A percentile compares a stretch with the other conserved stretches of the same genome.
These are phyloP conservation scores for Panagrolaimus sp. DNA, from an alignment of 1,140 invertebrate genomes.

Conservation along the genomic window DNA sequence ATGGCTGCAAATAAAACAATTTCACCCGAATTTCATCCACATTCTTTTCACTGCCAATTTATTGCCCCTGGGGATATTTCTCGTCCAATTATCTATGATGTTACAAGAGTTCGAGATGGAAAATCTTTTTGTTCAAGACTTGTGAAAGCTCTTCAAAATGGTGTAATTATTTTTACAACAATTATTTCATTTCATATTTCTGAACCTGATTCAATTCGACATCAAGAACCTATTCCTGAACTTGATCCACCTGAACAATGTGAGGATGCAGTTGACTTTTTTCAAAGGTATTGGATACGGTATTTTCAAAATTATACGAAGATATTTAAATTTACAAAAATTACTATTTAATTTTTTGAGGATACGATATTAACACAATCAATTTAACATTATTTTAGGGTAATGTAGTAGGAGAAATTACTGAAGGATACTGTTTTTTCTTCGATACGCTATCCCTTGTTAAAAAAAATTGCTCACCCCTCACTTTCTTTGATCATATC, in stretches of 20 bases:
- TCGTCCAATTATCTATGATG: conserved; percentile 58
- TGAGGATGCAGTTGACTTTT: conserved; percentile 42
- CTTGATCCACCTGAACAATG: conserved; percentile 41
- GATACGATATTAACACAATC: too few species aligned
- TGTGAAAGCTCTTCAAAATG: conserved; percentile 43
- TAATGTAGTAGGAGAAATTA: too few species aligned
- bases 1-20: conserved; percentile 33
- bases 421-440: too few species aligned
- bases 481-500: too few species aligned
- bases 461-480: too few species aligned
- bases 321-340: too few species aligned
- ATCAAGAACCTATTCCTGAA: conserved; percentile 36
- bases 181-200: conserved; percentile 37
- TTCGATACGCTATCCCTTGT: too few species aligned
- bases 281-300: conserved; percentile 31
- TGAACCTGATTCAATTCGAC: conserved; percentile 25
- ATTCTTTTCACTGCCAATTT: conserved; percentile 37
- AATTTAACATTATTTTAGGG: too few species aligned
- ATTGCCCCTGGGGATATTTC: conserved; percentile 51
- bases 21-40: conserved; percentile 20
- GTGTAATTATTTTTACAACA: conserved; percentile 37
- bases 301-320: not conserved
- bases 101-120: conserved; percentile 60
- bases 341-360: conserved; percentile 14
- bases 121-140: conserved; percentile 43